Percentiles rank a stretch among this genome's conserved stretches.
Evolutionary conservation across 2,797 vertebrate genomes (phyloP).

Genomic region (Acanthurus leucopareius): DNA sequence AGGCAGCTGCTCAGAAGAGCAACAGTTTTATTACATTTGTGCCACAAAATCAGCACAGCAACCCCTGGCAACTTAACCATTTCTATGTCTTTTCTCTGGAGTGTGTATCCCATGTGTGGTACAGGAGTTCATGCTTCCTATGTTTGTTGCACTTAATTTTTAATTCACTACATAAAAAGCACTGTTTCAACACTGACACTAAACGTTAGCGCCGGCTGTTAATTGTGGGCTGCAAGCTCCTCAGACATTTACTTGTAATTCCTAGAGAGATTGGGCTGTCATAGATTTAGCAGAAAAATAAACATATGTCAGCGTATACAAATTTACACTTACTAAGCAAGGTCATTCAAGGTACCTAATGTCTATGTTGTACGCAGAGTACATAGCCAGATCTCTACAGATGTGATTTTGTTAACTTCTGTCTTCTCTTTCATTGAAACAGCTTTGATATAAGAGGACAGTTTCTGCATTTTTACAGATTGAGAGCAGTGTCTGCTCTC

Average conservation of each 20-base stretch:
- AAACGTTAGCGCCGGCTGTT: not conserved
- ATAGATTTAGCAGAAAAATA: too few relatives aligned
- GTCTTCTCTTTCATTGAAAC: slow-evolving; percentile 8
- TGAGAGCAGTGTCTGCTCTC: slow-evolving; percentile 16
- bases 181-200: not conserved
- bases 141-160: not conserved
- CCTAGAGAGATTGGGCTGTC: not conserved
- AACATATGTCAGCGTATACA: too few relatives aligned
- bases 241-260: not conserved
- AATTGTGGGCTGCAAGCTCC: not conserved
- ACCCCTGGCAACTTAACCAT: not conserved
- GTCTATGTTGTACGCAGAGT: not conserved
- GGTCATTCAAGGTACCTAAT: not conserved
- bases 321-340: too few relatives aligned
- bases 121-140: not conserved
- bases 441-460: slow-evolving; percentile 20
- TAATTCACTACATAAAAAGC: not conserved
- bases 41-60: not conserved
- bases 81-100: not conserved
- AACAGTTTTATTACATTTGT: not conserved
- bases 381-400: not conserved
- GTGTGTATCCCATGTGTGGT: not conserved
- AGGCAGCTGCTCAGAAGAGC: not conserved
- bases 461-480: slow-evolving; percentile 38
- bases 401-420: slow-evolving; percentile 1